Evolutionary conservation across 92 coral and sea anemone genomes (phyloP).

Genomic region (Diadumene lineata): DNA sequence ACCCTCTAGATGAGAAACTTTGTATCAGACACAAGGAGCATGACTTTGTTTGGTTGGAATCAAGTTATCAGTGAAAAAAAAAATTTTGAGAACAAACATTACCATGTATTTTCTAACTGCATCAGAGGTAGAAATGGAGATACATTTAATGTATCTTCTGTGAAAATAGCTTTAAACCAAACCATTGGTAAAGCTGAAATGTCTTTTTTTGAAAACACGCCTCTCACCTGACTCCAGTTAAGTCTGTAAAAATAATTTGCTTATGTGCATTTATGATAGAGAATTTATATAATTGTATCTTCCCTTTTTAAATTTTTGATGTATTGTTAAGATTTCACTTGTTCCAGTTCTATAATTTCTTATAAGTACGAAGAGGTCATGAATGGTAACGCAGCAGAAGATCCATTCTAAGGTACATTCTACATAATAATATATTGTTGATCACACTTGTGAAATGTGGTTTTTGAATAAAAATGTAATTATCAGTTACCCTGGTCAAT

Average conservation of each 20-base stretch:
- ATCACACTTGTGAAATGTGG: neutral
- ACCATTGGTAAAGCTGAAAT: neutral
- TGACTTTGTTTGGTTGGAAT: constrained; percentile 23
- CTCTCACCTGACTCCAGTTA: neutral
- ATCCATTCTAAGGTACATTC: neutral
- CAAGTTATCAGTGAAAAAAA: neutral
- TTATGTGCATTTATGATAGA: neutral
- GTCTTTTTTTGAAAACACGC: neutral
- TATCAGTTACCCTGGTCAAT: neutral
- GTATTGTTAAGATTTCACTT: neutral
- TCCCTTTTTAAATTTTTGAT: neutral
- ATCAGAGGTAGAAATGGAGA: too few relatives aligned
- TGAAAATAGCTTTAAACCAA: neutral
- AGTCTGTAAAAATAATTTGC: neutral
- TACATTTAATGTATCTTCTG: neutral
- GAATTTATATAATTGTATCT: neutral
- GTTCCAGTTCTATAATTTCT: neutral
- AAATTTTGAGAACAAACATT: neutral
- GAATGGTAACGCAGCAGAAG: neutral
- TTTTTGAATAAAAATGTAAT: neutral
- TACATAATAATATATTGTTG: neutral
- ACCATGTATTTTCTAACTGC: neutral
- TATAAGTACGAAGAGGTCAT: neutral
- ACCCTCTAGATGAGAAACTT: constrained; percentile 29
- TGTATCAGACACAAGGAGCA: constrained; percentile 68